These are phyloP conservation scores for Nudaria mundana DNA, from an alignment of 2,888 invertebrate species.

Conservation along the genomic window DNA sequence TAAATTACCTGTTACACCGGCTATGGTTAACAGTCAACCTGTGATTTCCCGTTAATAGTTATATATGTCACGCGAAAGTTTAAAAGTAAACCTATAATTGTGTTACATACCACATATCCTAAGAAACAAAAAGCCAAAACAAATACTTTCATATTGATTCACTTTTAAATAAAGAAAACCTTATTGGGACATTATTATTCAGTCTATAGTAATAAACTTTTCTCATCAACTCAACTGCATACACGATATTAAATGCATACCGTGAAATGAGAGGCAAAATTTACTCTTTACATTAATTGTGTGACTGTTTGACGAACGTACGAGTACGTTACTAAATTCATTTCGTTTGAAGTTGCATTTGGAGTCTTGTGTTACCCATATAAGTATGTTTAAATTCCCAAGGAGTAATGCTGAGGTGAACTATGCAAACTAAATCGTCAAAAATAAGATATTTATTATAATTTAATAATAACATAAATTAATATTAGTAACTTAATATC, in stretches of 20 bases:
- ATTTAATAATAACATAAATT: neutral
- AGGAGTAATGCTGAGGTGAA: too few relatives aligned
- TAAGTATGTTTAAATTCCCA: too few relatives aligned
- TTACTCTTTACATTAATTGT: conserved; percentile 1
- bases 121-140: conserved; percentile 13
- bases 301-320: neutral
- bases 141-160: conserved; percentile 20
- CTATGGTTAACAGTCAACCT: too few relatives aligned
- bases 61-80: neutral
- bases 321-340: too few relatives aligned
- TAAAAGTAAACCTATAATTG: neutral
- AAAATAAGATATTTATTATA: too few relatives aligned
- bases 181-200: conserved; percentile 7
- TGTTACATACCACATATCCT: conserved; percentile 6
- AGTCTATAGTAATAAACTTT: conserved; percentile 23
- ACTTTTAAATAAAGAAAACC: conserved; percentile 8
- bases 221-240: conserved; percentile 18
- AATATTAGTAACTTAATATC: neutral
- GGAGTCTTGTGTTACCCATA: too few relatives aligned
- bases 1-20: too few relatives aligned
- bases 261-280: conserved; percentile 33
- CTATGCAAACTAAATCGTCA: too few relatives aligned
- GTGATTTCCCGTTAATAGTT: too few relatives aligned
- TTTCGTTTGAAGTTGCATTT: neutral
- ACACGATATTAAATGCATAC: conserved; percentile 32